Percentiles rank a stretch among this genome's conserved stretches.
phyloP scores from a whole-genome alignment of 2,113 vertebrate genomes.

The Bothrops jararaca region DNA sequence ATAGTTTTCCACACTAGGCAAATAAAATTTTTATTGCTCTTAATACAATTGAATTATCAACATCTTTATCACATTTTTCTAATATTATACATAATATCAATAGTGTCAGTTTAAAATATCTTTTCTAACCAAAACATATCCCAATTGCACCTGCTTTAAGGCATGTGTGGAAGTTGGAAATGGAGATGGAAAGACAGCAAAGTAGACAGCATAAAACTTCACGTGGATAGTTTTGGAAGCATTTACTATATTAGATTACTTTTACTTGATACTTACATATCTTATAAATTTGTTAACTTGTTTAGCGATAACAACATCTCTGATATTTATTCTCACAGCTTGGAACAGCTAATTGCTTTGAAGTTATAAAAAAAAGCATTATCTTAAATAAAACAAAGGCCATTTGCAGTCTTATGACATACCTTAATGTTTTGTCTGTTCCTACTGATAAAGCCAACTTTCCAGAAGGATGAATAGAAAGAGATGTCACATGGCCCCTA shows the following conservation, averaged over 20 bases:
- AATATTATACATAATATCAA: too few relatives aligned
- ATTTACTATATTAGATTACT: not conserved
- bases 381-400: not conserved
- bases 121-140: too few relatives aligned
- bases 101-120: too few relatives aligned
- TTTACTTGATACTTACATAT: not conserved
- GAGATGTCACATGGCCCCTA: constrained; percentile 87
- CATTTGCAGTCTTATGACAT: constrained; percentile 28
- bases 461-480: constrained; percentile 94
- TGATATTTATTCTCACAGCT: not conserved
- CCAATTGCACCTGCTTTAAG: not conserved
- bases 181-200: not conserved
- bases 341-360: not conserved
- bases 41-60: too few relatives aligned
- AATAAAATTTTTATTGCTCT: too few relatives aligned
- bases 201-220: not conserved
- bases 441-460: constrained; percentile 93
- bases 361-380: not conserved
- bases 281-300: not conserved
- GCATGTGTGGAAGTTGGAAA: not conserved
- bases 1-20: too few relatives aligned
- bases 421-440: constrained; percentile 93
- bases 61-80: too few relatives aligned
- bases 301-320: not conserved
- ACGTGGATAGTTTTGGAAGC: not conserved